Evolutionary conservation across 2,888 invertebrate genomes (phyloP).

Genomic region (Drosophila mettleri): DNA sequence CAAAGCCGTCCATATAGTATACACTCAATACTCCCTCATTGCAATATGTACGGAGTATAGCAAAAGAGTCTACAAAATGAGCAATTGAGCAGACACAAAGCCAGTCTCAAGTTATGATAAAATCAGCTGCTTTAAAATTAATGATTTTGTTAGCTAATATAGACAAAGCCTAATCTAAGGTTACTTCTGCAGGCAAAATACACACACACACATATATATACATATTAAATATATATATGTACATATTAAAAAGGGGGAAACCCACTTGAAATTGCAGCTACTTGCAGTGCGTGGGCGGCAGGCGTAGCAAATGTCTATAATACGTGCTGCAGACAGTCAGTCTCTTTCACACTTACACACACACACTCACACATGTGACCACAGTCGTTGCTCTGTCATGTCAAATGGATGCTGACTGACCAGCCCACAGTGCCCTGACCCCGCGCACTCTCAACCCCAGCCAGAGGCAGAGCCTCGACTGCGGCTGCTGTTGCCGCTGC

Average conservation of each 20-base stretch:
- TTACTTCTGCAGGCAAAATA: neutral
- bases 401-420: conserved; percentile 65
- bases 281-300: conserved; percentile 37
- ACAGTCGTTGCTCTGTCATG: conserved; percentile 52
- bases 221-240: neutral
- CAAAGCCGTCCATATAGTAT: too few relatives aligned
- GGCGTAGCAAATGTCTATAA: conserved; percentile 20
- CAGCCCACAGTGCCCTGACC: conserved; percentile 36
- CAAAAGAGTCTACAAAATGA: too few relatives aligned
- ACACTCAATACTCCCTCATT: too few relatives aligned
- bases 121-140: neutral
- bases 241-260: conserved; percentile 41
- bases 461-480: neutral
- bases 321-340: conserved; percentile 51
- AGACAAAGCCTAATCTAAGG: neutral
- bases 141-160: neutral
- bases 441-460: neutral
- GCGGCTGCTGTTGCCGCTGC: conserved; percentile 44
- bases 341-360: conserved; percentile 44
- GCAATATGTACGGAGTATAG: too few relatives aligned
- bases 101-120: too few relatives aligned
- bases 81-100: too few relatives aligned
- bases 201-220: neutral
- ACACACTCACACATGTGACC: conserved; percentile 29
- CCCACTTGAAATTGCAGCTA: conserved; percentile 66